Evolutionary conservation across 1,140 invertebrate species (phyloP).

Genomic region (Medauroidea extradentata): DNA sequence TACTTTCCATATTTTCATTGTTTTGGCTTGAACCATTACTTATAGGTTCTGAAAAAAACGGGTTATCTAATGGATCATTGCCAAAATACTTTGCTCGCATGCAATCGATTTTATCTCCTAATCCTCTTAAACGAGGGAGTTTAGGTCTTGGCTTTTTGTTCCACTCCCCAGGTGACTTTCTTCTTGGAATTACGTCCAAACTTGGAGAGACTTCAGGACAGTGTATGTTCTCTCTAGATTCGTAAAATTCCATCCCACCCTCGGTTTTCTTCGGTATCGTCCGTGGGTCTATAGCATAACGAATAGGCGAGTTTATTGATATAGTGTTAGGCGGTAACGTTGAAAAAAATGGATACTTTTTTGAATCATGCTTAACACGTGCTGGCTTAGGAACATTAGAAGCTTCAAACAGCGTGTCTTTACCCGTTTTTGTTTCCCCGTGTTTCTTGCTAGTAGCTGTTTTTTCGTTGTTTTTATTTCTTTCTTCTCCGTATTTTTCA

Average conservation of each 20-base stretch:
- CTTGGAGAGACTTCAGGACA: conserved; percentile 44
- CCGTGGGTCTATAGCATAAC: conserved; percentile 52
- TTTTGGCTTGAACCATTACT: no score
- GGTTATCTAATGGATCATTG: conserved; percentile 66
- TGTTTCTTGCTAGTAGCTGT: neutral
- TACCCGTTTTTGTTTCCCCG: neutral
- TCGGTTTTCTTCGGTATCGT: conserved; percentile 45
- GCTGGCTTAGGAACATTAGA: no score
- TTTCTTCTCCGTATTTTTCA: neutral
- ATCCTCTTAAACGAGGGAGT: conserved; percentile 44
- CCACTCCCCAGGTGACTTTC: conserved; percentile 35
- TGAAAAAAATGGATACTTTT: conserved; percentile 1
- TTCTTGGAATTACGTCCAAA: conserved; percentile 37
- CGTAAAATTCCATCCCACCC: conserved; percentile 55
- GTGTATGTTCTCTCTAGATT: conserved; percentile 44
- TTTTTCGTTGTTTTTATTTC: neutral
- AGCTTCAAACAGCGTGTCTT: neutral
- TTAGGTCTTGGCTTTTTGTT: conserved; percentile 33
- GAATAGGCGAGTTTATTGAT: neutral
- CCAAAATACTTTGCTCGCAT: conserved; percentile 64
- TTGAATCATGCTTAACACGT: neutral
- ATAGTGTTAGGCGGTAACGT: neutral
- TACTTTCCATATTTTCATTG: no score
- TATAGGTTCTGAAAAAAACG: conserved; percentile 57
- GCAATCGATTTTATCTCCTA: conserved; percentile 70